phyloP scores from a whole-genome alignment of 2,113 vertebrate species.

The Sula dactylatra region DNA sequence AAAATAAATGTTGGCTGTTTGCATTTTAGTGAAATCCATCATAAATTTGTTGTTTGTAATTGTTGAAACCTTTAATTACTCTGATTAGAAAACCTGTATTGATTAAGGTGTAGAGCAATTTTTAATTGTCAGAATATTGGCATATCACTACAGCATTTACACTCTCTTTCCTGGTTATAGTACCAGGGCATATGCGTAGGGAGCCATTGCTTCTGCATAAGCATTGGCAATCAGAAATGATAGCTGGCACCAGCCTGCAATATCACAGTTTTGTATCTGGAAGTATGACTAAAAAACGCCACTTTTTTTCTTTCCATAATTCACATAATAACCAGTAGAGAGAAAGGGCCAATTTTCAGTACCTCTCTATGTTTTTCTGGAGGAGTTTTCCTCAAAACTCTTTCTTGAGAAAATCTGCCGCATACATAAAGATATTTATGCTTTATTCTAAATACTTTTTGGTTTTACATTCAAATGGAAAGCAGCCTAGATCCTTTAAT shows the following conservation, averaged over 20 bases:
- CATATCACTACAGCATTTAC: not conserved
- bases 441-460: not conserved
- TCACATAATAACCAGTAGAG: not conserved
- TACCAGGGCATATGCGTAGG: fast-evolving
- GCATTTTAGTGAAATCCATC: not conserved
- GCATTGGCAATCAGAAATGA: not conserved
- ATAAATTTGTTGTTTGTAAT: not conserved
- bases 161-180: not conserved
- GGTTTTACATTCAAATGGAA: not conserved
- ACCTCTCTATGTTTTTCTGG: not conserved
- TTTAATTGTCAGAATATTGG: not conserved
- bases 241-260: not conserved
- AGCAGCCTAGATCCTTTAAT: not conserved
- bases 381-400: not conserved
- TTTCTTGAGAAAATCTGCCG: not conserved
- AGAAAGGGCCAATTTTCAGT: not conserved
- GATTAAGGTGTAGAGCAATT: not conserved
- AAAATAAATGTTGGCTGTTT: not conserved
- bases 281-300: not conserved
- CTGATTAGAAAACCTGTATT: not conserved
- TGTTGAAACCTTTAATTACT: not conserved
- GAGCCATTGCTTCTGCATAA: not conserved
- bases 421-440: not conserved
- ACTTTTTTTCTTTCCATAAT: not conserved
- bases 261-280: not conserved